Conservation (phyloP, 1,140 invertebrate species). For the Drosophila ironensis region DNA sequence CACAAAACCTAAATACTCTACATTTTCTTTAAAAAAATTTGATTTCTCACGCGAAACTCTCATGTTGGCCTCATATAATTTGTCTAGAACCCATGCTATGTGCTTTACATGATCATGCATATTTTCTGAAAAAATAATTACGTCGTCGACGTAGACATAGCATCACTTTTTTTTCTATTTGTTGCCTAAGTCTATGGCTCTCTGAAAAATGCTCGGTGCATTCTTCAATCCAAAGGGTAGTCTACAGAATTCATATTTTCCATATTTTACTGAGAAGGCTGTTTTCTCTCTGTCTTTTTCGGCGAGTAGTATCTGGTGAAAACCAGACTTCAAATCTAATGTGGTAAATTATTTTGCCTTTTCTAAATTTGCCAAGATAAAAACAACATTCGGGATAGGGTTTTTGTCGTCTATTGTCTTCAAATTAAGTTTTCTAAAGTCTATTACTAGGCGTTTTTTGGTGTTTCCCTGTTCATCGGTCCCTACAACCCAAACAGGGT, state of each 20-base stretch:
- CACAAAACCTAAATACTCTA: slow-evolving; percentile 4
- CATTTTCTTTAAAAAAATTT: not conserved
- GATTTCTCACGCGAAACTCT: too few species aligned
- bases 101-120: slow-evolving; percentile 16
- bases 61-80: slow-evolving; percentile 65
- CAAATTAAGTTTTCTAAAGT: slow-evolving; percentile 74
- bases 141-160: slow-evolving; percentile 22
- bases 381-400: slow-evolving; percentile 83
- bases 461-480: slow-evolving; percentile 14
- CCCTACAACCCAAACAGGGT: slow-evolving; percentile 33
- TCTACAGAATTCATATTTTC: not conserved
- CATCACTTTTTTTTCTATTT: too few species aligned
- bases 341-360: too few species aligned
- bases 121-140: slow-evolving; percentile 31
- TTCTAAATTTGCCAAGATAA: slow-evolving; percentile 80
- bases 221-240: not conserved
- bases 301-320: slow-evolving; percentile 82
- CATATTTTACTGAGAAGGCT: not conserved
- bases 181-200: too few species aligned
- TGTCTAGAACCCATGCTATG: slow-evolving; percentile 11
- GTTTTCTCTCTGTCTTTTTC: not conserved
- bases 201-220: not conserved
- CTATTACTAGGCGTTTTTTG: slow-evolving; percentile 45
- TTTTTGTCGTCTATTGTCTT: slow-evolving; percentile 76
- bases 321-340: slow-evolving; percentile 83